Percentiles rank a stretch among this genome's conserved stretches.
phyloP scores from a whole-genome alignment of 2,888 invertebrate genomes.

The Parnassius glacialis region DNA sequence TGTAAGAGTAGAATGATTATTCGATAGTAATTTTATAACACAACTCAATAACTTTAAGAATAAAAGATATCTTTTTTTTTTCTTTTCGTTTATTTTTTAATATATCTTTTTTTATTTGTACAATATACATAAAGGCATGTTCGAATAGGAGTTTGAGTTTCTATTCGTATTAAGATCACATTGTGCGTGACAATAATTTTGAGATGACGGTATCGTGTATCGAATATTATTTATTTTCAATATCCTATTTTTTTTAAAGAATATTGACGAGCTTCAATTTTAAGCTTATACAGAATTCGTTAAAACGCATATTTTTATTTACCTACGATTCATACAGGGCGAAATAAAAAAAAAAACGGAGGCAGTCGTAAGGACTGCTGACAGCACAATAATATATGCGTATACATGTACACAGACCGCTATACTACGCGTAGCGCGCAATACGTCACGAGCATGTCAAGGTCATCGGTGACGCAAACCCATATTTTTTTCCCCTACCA shows the following conservation, averaged over 20 bases:
- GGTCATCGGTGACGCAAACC: no score
- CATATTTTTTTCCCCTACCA: no score
- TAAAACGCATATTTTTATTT: no score
- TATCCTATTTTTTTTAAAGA: not conserved
- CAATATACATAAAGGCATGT: slow-evolving; percentile 51
- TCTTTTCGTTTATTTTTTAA: slow-evolving; percentile 20
- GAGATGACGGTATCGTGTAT: slow-evolving; percentile 23
- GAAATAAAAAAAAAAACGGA: not conserved
- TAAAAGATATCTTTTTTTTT: slow-evolving; percentile 27
- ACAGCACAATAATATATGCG: no score
- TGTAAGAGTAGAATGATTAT: slow-evolving; percentile 43
- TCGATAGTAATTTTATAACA: slow-evolving; percentile 38
- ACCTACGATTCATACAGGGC: no score
- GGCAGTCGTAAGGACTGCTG: no score
- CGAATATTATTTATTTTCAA: not conserved
- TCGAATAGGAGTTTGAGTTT: slow-evolving; percentile 38
- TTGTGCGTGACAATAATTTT: slow-evolving; percentile 58
- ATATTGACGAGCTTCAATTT: not conserved
- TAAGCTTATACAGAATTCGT: not conserved
- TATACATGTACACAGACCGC: no score
- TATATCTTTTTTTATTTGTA: slow-evolving; percentile 35
- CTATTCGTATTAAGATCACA: slow-evolving; percentile 53
- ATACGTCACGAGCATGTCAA: no score
- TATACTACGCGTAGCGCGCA: no score
- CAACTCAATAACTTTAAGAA: slow-evolving; percentile 48